Evolutionary conservation across 1,140 invertebrate species (phyloP).

Genomic region (Forficula auricularia): DNA sequence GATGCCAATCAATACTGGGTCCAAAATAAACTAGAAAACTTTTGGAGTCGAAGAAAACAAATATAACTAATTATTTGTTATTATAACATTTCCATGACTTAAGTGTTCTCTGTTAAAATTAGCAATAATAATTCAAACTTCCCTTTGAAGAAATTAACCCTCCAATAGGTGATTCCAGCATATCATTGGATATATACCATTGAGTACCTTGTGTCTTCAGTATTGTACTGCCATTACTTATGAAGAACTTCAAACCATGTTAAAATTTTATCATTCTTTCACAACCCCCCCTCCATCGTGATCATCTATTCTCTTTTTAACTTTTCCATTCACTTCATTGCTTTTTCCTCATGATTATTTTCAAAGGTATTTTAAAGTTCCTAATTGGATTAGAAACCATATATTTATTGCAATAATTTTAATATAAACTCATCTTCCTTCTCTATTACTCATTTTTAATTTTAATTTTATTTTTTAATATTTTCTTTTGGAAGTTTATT

Average conservation of each 20-base stretch:
- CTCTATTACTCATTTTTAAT: too few relatives aligned
- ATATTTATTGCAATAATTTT: too few relatives aligned
- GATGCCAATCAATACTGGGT: slow-evolving; percentile 10
- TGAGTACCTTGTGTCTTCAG: slow-evolving; percentile 10
- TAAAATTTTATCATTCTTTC: too few relatives aligned
- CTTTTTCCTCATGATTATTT: too few relatives aligned
- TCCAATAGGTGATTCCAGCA: slow-evolving; percentile 5
- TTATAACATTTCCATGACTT: slow-evolving; percentile 6
- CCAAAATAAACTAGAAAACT: slow-evolving; percentile 7
- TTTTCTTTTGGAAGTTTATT: too few relatives aligned
- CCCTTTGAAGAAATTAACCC: slow-evolving; percentile 3
- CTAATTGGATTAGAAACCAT: too few relatives aligned
- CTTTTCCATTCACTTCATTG: too few relatives aligned
- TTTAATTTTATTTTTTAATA: too few relatives aligned
- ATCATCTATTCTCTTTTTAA: too few relatives aligned
- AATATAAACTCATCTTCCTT: too few relatives aligned
- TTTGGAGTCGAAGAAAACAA: slow-evolving; percentile 4
- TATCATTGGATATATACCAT: slow-evolving; percentile 5
- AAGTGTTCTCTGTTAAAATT: neutral
- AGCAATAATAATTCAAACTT: neutral
- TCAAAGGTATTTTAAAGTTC: too few relatives aligned
- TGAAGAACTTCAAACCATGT: neutral
- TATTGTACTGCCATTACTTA: slow-evolving; percentile 10
- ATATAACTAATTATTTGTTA: slow-evolving; percentile 1
- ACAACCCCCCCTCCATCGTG: too few relatives aligned